Evolutionary conservation across 2,113 vertebrate species (phyloP).

Genomic region (Diphyllodes magnificus): DNA sequence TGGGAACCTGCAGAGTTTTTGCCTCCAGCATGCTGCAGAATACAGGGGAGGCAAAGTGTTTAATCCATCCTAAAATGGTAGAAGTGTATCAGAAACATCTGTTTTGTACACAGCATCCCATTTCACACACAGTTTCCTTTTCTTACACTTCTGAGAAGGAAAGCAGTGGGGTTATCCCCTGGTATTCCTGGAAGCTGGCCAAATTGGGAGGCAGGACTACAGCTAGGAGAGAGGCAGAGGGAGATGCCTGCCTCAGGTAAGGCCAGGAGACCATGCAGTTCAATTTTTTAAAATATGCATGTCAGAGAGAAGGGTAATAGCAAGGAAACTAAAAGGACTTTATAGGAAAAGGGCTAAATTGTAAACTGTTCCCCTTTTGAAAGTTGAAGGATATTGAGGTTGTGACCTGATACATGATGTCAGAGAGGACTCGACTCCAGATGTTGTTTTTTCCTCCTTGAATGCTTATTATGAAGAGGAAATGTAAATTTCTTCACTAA

Average conservation of each 20-base stretch:
- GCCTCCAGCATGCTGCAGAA: background rate
- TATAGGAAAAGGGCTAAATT: background rate
- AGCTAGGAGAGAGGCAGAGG: background rate
- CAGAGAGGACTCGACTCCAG: background rate
- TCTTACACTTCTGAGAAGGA: background rate
- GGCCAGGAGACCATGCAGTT: background rate
- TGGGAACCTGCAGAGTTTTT: background rate
- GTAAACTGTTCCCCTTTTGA: background rate
- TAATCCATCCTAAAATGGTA: background rate
- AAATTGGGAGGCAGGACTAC: background rate
- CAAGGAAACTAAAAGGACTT: background rate
- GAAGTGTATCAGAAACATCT: background rate
- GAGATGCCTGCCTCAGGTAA: background rate
- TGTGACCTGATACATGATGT: background rate
- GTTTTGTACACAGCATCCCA: background rate
- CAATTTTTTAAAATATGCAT: background rate
- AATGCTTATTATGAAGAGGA: background rate
- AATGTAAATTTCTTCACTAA: background rate
- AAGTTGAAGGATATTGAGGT: background rate
- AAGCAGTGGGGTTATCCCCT: background rate
- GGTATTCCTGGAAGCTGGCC: background rate
- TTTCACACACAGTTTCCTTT: background rate
- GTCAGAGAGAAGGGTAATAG: background rate
- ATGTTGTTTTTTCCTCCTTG: background rate
- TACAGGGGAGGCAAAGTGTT: background rate